A percentile compares a stretch with the other conserved stretches of the same genome.
These are phyloP conservation scores for Nansenia antarctica DNA, from an alignment of 2,113 vertebrate genomes.

Conservation along the genomic window DNA sequence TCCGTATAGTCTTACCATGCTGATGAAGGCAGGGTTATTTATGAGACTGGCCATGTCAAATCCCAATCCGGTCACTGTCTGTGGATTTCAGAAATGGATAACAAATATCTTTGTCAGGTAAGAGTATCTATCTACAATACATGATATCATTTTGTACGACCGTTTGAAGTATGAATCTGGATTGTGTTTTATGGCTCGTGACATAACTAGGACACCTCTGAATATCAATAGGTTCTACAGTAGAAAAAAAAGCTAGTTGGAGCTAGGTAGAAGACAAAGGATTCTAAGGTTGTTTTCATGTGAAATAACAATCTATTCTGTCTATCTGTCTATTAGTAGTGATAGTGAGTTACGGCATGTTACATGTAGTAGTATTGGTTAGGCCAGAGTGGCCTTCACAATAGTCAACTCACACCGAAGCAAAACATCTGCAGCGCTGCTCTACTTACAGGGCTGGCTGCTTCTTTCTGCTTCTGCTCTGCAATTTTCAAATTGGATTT, in stretches of 20 bases:
- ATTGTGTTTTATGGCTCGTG: background rate
- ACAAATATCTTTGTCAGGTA: background rate
- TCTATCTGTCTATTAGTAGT: background rate
- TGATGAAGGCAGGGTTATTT: conserved; percentile 98
- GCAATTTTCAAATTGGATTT: conserved; percentile 96
- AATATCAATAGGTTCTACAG: background rate
- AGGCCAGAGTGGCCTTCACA: background rate
- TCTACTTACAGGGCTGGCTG: conserved; percentile 88
- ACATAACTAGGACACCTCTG: background rate
- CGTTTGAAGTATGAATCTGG: background rate
- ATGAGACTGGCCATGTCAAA: conserved; percentile 99
- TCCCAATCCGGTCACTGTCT: conserved; percentile 91
- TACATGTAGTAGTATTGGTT: background rate
- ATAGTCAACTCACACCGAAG: background rate
- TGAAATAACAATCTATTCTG: too few relatives aligned
- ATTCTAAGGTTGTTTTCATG: background rate
- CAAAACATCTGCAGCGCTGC: background rate
- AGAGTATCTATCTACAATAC: background rate
- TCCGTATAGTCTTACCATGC: conserved; percentile 94
- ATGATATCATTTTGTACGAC: background rate
- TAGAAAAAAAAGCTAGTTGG: too few relatives aligned
- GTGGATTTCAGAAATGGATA: too few relatives aligned
- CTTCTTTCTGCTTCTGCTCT: conserved; percentile 93
- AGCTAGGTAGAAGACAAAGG: background rate
- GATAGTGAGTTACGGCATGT: background rate